Base-by-base conservation (phyloP, 2,797 vertebrate genomes). In the Aulostomus chinensis region DNA sequence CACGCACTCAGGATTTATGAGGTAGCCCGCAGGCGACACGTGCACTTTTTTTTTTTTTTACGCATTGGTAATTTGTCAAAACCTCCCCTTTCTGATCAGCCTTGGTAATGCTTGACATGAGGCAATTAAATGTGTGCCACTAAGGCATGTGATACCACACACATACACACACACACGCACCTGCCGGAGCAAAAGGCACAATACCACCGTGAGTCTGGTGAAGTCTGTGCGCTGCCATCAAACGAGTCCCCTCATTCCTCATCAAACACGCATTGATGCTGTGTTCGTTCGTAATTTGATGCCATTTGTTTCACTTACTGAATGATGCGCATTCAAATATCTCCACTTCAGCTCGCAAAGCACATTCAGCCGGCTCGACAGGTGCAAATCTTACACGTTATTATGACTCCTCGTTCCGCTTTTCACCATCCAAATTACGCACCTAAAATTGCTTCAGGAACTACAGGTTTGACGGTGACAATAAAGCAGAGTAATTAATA, bases 361-460 rank as follows among this genome's bases (percentile, higher is more conserved):
- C 25, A 13, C 5, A 20, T 36, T 60, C 33, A 67, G 3, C 6
- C 49, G 30, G n/a, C n/a, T 2, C 39, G 35, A 50, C 64, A 61
- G 48, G 58, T 72, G 76, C 47, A 59, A 42, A 61, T 24, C 14
- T 14, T 9, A 4, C 30, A 12, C 25, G 37, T 11, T 12, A 46
- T 54, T 38, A 47, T 35, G 12, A 66, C 48, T 67, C 31, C 47
- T 58, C 10, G 18, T 29, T 16, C 13, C 35, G 22, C 18, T 13
- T 18, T 14, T 41, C 51, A 7, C 14, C 40, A 67, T 7, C 76
- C 58, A 73, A 75, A 82, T 85, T 83, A 81, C 72, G 78, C 81
- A 65, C 72, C 42, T 28, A n/a, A 17, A 14, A 42, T 18, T 67
- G 26, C 66, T 69, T 4, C 16, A 54, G 2, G 16, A 39, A 58